Percentiles rank a stretch among this genome's conserved stretches.
Conservation (phyloP, 2,113 vertebrate genomes). For the Cervus canadensis region DNA sequence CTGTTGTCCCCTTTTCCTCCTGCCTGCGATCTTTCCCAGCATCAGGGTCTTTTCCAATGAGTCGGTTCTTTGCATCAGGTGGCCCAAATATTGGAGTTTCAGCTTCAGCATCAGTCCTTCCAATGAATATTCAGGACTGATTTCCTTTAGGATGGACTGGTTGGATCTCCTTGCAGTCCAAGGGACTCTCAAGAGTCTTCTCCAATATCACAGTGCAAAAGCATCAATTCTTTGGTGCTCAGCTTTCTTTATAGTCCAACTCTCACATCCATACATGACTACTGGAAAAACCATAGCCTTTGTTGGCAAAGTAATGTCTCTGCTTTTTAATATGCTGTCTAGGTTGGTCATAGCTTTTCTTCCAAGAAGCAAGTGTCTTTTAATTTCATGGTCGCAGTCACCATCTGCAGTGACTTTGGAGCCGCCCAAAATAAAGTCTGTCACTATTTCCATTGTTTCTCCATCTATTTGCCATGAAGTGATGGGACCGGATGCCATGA, state of each 20-base stretch:
- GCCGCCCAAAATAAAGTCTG: neutral
- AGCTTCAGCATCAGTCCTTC: neutral
- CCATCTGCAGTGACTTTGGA: neutral
- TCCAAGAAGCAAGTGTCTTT: neutral
- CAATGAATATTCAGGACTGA: neutral
- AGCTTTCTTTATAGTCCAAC: neutral
- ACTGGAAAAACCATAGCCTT: neutral
- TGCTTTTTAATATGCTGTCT: neutral
- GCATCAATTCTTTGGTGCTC: neutral
- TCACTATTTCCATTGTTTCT: neutral
- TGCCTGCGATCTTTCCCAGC: neutral
- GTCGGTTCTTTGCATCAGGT: neutral
- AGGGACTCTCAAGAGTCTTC: neutral
- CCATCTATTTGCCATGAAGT: neutral
- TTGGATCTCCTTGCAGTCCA: neutral
- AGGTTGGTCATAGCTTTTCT: neutral
- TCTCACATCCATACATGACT: neutral
- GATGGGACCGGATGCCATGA: neutral
- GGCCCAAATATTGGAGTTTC: neutral
- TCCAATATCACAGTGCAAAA: neutral
- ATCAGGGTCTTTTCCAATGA: neutral
- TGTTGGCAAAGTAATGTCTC: neutral
- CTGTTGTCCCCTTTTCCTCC: neutral
- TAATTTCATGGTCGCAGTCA: neutral
- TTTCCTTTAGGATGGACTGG: neutral